phyloP scores from a whole-genome alignment of 2,797 vertebrate genomes.

The Ctenochaetus hawaiiensis region DNA sequence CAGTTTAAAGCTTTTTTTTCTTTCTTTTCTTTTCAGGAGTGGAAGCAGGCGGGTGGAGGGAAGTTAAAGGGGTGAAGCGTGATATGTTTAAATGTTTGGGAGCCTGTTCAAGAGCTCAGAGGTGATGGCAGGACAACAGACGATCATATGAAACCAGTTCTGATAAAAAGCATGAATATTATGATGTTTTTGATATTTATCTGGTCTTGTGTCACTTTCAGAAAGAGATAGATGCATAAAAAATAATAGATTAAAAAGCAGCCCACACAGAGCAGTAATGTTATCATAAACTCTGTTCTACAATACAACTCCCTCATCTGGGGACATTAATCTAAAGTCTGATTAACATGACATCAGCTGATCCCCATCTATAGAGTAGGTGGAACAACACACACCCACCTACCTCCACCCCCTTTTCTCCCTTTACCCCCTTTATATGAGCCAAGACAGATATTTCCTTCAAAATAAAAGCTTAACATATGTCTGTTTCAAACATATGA shows the following conservation, averaged over 20 bases:
- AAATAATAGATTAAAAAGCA: background rate
- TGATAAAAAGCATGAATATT: too few relatives aligned
- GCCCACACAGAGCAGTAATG: background rate
- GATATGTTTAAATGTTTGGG: background rate
- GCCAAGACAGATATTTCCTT: conserved; percentile 9
- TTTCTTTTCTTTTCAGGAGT: conserved; percentile 14
- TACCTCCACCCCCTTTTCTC: background rate
- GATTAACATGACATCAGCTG: background rate
- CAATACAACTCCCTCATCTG: background rate
- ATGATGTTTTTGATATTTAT: background rate
- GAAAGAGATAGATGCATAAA: background rate
- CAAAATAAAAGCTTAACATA: conserved; percentile 47
- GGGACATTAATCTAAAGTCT: background rate
- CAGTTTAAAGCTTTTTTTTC: background rate
- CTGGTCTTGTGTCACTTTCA: background rate
- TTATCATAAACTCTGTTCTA: background rate
- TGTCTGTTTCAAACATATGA: background rate
- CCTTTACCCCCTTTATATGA: background rate
- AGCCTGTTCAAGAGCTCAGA: conserved; percentile 5
- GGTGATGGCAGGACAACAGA: conserved; percentile 16
- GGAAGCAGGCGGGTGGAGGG: conserved; percentile 2
- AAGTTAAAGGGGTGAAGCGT: background rate
- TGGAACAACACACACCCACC: conserved; percentile 1
- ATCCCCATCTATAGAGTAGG: background rate
- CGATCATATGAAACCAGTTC: background rate